Evolutionary conservation across 2,113 vertebrate species (phyloP).

Genomic region (Onychostruthus taczanowskii): DNA sequence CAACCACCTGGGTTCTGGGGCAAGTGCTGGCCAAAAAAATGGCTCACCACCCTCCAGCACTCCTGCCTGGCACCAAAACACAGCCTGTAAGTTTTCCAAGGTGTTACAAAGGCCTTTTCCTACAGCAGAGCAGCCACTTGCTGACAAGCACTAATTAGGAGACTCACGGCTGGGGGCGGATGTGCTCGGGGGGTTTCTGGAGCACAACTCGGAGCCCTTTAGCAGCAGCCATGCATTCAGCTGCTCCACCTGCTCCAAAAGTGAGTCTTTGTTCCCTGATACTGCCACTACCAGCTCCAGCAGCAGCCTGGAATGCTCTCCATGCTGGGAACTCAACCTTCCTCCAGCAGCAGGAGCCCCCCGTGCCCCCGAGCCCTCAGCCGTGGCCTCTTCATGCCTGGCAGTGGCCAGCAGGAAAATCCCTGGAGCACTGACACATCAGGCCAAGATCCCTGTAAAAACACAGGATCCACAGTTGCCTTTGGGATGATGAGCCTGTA

Average conservation of each 20-base stretch:
- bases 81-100: neutral
- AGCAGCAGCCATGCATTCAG: neutral
- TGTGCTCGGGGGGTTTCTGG: neutral
- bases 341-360: neutral
- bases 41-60: neutral
- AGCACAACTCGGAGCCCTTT: neutral
- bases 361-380: rapidly evolving
- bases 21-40: neutral
- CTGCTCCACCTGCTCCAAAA: neutral
- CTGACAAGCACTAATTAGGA: neutral
- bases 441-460: neutral
- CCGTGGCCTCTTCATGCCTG: rapidly evolving
- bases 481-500: neutral
- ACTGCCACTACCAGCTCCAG: rapidly evolving
- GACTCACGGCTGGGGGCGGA: rapidly evolving
- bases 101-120: neutral
- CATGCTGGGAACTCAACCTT: rapidly evolving
- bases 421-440: neutral
- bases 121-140: neutral
- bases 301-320: rapidly evolving
- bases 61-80: neutral
- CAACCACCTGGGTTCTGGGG: neutral
- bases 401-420: neutral
- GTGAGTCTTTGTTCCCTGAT: rapidly evolving
- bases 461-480: rapidly evolving